These are phyloP conservation scores for Palythoa caribaeorum DNA, from an alignment of 92 coral and sea anemone species.

Conservation along the genomic window DNA sequence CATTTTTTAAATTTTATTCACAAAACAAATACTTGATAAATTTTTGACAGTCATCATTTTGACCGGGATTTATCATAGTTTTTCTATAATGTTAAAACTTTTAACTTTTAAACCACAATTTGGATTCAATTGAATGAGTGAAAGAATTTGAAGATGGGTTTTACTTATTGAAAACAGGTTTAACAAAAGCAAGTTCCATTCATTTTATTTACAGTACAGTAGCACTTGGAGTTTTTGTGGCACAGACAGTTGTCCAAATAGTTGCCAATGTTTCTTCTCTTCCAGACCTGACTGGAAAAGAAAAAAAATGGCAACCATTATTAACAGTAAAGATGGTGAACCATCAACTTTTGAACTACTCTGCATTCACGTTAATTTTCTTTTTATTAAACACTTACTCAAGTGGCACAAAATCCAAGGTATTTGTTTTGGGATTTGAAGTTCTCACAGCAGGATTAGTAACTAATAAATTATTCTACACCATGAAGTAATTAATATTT, in stretches of 20 bases:
- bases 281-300: no score
- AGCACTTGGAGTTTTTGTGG: no score
- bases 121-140: no score
- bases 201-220: no score
- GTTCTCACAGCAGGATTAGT: not conserved
- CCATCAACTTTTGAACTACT: no score
- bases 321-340: no score
- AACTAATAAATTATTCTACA: not conserved
- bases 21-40: not conserved
- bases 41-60: not conserved
- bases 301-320: no score
- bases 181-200: no score
- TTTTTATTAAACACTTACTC: not conserved
- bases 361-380: not conserved
- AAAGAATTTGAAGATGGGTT: no score
- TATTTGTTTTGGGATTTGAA: constrained; percentile 8
- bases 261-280: no score
- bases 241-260: no score
- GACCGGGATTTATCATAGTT: not conserved
- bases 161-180: no score
- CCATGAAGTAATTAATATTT: constrained; percentile 3
- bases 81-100: not conserved
- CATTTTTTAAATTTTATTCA: not conserved
- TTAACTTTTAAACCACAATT: not conserved
- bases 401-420: not conserved